Base-by-base conservation (phyloP, 2,797 vertebrate species). In the Mormyrops boulengeri region DNA sequence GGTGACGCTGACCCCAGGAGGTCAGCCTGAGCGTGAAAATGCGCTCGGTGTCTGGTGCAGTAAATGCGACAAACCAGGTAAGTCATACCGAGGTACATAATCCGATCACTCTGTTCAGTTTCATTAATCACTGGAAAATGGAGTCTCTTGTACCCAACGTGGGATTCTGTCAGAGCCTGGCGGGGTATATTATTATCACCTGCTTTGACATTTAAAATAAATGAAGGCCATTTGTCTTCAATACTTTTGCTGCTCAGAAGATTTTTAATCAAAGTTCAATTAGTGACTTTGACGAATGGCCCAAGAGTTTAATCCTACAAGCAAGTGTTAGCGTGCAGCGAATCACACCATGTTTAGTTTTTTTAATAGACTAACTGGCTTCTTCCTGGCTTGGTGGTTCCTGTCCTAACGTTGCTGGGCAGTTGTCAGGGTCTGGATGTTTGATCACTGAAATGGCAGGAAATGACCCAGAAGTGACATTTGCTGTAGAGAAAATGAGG, bases 241-340 rank as follows among this genome's bases (percentile, higher is more conserved):
- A 90, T 91, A 93, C 92, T 92, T 90, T 92, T 90, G 73, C 92
- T 91, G 91, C 92, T 94, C 91, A 91, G 90, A 94, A 92, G 90
- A 91, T 87, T 93, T 94, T 94, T 94, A 94, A 95, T 95, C 94
- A 95, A 93, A 92, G 89, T 92, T 91, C 92, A 91, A 93, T 94
- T 94, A 94, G 93, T 94, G 92, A 93, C 92, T 93, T 92, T 95
- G 94, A 95, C 57, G 34, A 92, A 95, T 95, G 91, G 90, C 89
- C 88, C 22, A 69, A 44, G 14, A 89, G 90, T 91, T 90, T 89
- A 90, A 89, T 88, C 53, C 89, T 86, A 50, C 90, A 82, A 60
- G 86, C 88, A 69, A 91, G 90, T 84, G 85, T 85, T 17, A 88
- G 90, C 90, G 86, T 91, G 85, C 9, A 82, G 22, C 88, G 85